Evolutionary conservation across 2,113 vertebrate genomes (phyloP).

Genomic region (Meriones unguiculatus): DNA sequence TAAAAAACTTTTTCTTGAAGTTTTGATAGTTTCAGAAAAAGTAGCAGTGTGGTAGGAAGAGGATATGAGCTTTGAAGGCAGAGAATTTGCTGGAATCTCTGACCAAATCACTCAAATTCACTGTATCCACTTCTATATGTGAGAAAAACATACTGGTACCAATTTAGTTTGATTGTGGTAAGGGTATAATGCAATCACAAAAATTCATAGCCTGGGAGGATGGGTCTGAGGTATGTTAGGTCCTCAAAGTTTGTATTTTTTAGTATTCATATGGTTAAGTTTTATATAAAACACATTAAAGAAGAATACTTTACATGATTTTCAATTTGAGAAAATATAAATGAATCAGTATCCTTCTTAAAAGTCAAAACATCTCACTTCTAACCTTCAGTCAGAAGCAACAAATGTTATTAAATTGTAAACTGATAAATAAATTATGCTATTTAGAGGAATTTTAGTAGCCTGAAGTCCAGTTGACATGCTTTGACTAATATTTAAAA

Average conservation of each 20-base stretch:
- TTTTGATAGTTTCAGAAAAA: conserved; percentile 66
- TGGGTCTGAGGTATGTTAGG: not conserved
- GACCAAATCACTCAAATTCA: conserved; percentile 29
- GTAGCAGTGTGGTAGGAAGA: conserved; percentile 23
- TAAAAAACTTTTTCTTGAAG: conserved; percentile 67
- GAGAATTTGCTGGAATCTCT: conserved; percentile 33
- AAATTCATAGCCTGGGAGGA: not conserved
- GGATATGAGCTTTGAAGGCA: conserved; percentile 7
- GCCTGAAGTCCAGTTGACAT: conserved; percentile 64
- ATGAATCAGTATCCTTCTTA: not conserved
- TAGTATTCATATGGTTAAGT: conserved; percentile 34
- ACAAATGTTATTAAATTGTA: conserved; percentile 70
- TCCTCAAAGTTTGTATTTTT: conserved; percentile 45
- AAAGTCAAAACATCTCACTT: conserved; percentile 56
- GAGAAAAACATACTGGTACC: not conserved
- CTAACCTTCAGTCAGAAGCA: conserved; percentile 53
- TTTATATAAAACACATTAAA: conserved; percentile 32
- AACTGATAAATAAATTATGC: conserved; percentile 75
- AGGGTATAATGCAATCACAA: conserved; percentile 32
- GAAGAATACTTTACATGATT: conserved; percentile 32
- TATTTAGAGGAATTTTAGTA: conserved; percentile 73
- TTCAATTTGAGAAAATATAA: conserved; percentile 15
- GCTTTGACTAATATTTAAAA: conserved; percentile 73
- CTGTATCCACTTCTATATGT: conserved; percentile 6
- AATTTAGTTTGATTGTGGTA: not conserved